Conservation (phyloP, 2,797 vertebrate species). For the Echiichthys vipera region DNA sequence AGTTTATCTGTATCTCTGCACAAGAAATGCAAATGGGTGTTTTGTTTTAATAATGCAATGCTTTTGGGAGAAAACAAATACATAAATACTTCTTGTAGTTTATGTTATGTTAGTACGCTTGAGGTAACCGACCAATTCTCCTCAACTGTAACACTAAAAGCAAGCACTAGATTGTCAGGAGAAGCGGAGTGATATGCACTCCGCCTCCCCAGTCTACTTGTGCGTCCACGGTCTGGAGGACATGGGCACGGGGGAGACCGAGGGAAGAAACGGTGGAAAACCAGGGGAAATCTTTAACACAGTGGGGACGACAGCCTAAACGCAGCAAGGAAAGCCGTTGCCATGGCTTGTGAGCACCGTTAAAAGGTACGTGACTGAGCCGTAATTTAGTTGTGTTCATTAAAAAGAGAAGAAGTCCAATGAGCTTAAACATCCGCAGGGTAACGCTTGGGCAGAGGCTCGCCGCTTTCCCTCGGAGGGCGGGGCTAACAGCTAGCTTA, state of each 20-base stretch:
- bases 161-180: constrained; percentile 64
- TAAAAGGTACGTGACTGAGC: constrained; percentile 68
- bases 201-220: constrained; percentile 79
- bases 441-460: constrained; percentile 46
- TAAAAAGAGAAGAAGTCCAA: constrained; percentile 12
- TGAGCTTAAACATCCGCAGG: constrained; percentile 51
- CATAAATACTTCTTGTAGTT: accelerated
- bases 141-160: neutral
- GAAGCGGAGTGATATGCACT: constrained; percentile 83
- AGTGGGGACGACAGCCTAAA: constrained; percentile 27
- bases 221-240: constrained; percentile 79
- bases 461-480: constrained; percentile 54
- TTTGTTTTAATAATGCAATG: no score
- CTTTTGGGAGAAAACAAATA: accelerated
- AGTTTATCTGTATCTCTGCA: neutral
- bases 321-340: constrained; percentile 4
- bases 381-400: neutral
- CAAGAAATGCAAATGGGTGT: neutral
- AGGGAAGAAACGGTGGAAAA: constrained; percentile 61
- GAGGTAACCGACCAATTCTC: accelerated
- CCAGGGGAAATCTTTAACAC: constrained; percentile 39
- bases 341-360: neutral
- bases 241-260: constrained; percentile 71
- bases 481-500: constrained; percentile 67
- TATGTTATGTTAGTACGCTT: accelerated